phyloP scores from a whole-genome alignment of 2,797 vertebrate genomes.

The Myotis daubentonii region DNA sequence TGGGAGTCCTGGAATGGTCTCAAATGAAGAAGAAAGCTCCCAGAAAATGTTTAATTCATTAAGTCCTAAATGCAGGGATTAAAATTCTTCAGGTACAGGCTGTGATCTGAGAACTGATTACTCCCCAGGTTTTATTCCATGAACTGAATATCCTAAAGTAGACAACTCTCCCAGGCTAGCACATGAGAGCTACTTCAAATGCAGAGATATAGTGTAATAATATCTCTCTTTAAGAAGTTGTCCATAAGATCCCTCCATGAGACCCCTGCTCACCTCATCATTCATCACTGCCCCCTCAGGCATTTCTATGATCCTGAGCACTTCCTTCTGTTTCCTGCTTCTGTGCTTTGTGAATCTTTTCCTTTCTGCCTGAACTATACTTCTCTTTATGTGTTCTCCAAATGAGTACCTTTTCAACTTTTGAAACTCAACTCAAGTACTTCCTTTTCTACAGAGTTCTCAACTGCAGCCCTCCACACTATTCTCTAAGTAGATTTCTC shows the following conservation, averaged over 20 bases:
- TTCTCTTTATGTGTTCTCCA: not conserved
- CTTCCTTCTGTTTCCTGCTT: constrained; percentile 3
- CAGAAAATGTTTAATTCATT: constrained; percentile 12
- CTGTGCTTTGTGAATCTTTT: not conserved
- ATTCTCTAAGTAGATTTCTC: not conserved
- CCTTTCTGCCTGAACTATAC: not conserved
- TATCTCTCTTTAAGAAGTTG: constrained; percentile 10
- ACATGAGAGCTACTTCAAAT: not conserved
- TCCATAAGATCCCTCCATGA: not conserved
- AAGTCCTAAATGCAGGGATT: constrained; percentile 13
- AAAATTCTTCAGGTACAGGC: constrained; percentile 34
- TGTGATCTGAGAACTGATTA: constrained; percentile 28
- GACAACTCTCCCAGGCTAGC: constrained; percentile 6
- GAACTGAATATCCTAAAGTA: not conserved
- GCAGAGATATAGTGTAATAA: not conserved
- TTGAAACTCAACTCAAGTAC: not conserved
- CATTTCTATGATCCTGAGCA: not conserved
- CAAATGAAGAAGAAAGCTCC: constrained; percentile 5
- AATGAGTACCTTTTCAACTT: not conserved
- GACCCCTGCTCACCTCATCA: not conserved
- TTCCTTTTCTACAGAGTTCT: not conserved
- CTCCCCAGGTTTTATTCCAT: not conserved
- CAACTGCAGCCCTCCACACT: not conserved
- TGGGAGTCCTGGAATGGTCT: not conserved
- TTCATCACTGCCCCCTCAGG: not conserved